Conservation (phyloP, 2,113 vertebrate genomes). For the Albula glossodonta region DNA sequence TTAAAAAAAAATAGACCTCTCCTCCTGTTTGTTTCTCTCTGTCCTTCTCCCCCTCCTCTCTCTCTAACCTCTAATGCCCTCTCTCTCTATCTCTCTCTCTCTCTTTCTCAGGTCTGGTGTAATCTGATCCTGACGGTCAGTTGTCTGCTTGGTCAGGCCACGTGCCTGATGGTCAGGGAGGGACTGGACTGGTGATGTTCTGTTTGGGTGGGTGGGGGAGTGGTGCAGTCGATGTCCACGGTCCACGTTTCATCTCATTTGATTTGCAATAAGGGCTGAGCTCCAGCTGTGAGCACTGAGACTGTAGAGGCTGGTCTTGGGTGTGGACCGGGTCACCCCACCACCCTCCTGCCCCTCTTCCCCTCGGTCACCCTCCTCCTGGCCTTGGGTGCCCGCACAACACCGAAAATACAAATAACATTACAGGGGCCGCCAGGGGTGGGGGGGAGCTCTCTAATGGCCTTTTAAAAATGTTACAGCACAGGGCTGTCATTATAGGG, state of each 20-base stretch:
- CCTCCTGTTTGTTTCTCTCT: background rate
- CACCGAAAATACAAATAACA: constrained; percentile 20
- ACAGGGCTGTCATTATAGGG: constrained; percentile 69
- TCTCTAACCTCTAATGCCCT: background rate
- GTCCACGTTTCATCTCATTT: background rate
- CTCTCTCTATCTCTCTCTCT: background rate
- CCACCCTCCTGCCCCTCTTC: background rate
- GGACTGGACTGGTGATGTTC: background rate
- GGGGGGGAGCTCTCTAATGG: constrained; percentile 70
- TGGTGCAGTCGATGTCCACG: background rate
- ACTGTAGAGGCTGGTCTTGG: background rate
- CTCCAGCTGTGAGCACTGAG: background rate
- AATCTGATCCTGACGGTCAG: background rate
- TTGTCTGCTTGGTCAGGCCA: background rate
- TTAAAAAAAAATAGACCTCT: background rate
- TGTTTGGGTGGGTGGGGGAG: background rate
- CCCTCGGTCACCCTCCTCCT: too few relatives aligned
- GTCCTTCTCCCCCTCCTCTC: background rate
- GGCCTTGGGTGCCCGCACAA: background rate
- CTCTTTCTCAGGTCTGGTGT: background rate
- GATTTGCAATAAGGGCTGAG: background rate
- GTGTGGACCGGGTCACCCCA: background rate
- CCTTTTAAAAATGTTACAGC: constrained; percentile 78
- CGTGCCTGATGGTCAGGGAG: background rate
- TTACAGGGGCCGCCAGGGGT: constrained; percentile 11